These are phyloP conservation scores for Gryllus bimaculatus DNA, from an alignment of 1,140 invertebrate genomes.

Conservation along the genomic window DNA sequence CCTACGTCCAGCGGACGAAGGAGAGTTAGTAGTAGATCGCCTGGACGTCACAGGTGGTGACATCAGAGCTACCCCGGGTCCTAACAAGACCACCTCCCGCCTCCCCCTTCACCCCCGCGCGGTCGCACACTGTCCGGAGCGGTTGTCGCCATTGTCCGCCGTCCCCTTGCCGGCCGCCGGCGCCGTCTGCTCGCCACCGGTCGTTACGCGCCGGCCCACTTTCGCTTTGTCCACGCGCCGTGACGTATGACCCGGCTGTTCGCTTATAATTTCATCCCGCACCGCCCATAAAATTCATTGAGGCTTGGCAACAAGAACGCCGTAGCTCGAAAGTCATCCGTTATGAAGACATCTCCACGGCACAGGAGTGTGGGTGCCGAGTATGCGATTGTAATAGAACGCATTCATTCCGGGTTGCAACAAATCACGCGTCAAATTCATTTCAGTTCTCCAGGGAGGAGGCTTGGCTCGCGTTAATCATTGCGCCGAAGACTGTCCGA, in stretches of 20 bases:
- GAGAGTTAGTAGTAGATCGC: background rate
- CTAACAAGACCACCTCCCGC: background rate
- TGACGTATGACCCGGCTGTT: background rate
- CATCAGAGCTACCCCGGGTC: background rate
- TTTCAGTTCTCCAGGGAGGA: background rate
- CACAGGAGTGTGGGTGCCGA: background rate
- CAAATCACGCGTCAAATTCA: background rate
- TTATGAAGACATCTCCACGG: background rate
- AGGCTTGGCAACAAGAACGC: background rate
- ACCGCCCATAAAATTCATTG: background rate
- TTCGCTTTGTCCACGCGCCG: background rate
- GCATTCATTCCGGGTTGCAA: background rate
- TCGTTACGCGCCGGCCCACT: background rate
- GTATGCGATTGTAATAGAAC: background rate
- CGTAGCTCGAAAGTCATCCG: background rate
- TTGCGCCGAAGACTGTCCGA: too few species aligned
- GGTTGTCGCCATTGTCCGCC: background rate
- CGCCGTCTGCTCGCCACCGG: too few species aligned
- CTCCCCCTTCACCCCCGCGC: background rate
- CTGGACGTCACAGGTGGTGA: background rate
- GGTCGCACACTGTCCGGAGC: background rate
- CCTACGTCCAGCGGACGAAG: background rate
- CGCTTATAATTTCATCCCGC: background rate
- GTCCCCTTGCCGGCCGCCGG: background rate
- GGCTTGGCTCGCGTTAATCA: too few species aligned